Conservation (phyloP, 1,140 invertebrate genomes). For the Zaprionus taronus region DNA sequence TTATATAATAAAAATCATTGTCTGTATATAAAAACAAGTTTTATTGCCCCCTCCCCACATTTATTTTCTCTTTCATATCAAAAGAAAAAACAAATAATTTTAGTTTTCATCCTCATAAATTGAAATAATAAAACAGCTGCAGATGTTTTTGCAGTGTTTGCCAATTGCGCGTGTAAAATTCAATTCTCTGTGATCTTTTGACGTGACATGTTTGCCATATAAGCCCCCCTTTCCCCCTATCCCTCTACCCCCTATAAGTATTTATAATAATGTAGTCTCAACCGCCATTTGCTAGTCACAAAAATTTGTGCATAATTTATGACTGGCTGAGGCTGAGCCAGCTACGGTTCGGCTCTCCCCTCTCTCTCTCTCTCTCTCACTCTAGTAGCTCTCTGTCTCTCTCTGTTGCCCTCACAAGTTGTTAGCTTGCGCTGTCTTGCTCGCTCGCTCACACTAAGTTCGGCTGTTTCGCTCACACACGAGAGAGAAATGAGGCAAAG, state of each 20-base stretch:
- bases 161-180: conserved; percentile 1
- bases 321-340: conserved; percentile 65
- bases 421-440: conserved; percentile 20
- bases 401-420: background rate
- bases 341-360: conserved; percentile 7
- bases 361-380: conserved; percentile 7
- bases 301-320: conserved; percentile 78
- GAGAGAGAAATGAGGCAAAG: conserved; percentile 12
- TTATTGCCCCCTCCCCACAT: background rate
- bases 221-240: background rate
- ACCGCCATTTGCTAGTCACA: conserved; percentile 75
- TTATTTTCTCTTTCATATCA: background rate
- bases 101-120: background rate
- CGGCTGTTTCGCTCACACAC: conserved; percentile 31
- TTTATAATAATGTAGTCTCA: conserved; percentile 64
- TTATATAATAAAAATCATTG: background rate
- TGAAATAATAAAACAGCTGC: conserved; percentile 10
- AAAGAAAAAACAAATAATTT: background rate
- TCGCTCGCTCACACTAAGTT: conserved; percentile 27
- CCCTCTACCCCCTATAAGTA: background rate
- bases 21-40: background rate
- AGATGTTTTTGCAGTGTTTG: background rate
- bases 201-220: background rate
- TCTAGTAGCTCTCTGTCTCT: background rate
- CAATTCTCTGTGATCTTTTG: background rate